A percentile compares a stretch with the other conserved stretches of the same genome.
Evolutionary conservation across 1,140 invertebrate genomes (phyloP).

Genomic region (Panulirus ornatus): DNA sequence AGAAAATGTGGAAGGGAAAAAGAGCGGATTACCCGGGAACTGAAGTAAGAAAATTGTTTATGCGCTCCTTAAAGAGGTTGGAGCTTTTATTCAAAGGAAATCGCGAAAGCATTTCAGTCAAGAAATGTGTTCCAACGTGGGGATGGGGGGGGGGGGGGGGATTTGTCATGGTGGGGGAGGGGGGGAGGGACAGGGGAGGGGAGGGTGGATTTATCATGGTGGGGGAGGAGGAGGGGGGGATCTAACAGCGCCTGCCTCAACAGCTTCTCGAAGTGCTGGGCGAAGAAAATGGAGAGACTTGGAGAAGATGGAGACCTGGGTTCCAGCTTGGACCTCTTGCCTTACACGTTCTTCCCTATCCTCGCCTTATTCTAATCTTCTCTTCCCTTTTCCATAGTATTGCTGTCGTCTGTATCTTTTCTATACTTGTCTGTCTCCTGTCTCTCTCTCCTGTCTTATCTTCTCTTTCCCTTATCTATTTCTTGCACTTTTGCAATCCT

Average conservation of each 20-base stretch:
- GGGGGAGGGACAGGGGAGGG: background rate
- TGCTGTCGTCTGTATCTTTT: no score
- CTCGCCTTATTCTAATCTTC: background rate
- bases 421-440: no score
- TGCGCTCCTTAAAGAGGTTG: no score
- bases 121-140: no score
- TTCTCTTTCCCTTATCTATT: no score
- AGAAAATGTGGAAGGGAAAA: no score
- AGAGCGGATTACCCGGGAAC: no score
- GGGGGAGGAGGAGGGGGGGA: background rate
- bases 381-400: background rate
- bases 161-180: background rate
- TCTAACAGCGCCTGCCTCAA: background rate
- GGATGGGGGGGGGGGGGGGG: background rate
- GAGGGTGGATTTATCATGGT: background rate
- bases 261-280: background rate
- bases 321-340: background rate
- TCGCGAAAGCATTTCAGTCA: no score
- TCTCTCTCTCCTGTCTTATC: no score
- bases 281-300: background rate
- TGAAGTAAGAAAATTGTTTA: no score
- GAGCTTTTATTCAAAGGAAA: no score
- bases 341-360: background rate
- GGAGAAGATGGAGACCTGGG: background rate
- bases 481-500: no score